phyloP scores from a whole-genome alignment of 2,888 invertebrate genomes.

The Polia nebulosa region DNA sequence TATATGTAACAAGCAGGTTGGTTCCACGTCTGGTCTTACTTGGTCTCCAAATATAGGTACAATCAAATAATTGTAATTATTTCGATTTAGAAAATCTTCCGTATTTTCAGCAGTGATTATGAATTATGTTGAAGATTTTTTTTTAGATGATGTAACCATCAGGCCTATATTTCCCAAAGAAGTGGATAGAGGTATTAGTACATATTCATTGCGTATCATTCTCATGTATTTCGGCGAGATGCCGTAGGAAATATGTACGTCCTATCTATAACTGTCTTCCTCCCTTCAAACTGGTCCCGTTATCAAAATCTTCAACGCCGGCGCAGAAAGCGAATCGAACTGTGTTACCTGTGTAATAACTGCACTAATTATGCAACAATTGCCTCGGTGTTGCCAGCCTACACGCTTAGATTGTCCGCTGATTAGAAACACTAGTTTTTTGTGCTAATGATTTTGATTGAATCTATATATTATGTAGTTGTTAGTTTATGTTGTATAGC shows the following conservation, averaged over 20 bases:
- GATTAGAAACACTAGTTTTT: conserved; percentile 61
- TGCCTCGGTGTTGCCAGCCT: conserved; percentile 56
- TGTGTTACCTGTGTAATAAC: conserved; percentile 48
- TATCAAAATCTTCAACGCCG: conserved; percentile 48
- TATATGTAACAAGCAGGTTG: too few relatives aligned
- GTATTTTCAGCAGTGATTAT: too few relatives aligned
- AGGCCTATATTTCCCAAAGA: too few relatives aligned
- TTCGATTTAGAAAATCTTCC: too few relatives aligned
- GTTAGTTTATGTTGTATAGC: conserved; percentile 40
- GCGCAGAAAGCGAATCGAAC: conserved; percentile 57
- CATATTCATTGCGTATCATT: not conserved
- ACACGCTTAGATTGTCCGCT: conserved; percentile 55
- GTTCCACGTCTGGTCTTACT: too few relatives aligned
- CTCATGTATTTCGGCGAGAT: not conserved
- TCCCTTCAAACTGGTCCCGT: conserved; percentile 32
- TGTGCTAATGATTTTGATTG: conserved; percentile 58
- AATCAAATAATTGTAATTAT: too few relatives aligned
- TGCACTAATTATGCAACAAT: conserved; percentile 54
- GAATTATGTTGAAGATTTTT: too few relatives aligned
- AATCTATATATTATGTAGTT: conserved; percentile 57
- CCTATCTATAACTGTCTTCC: not conserved
- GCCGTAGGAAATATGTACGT: not conserved
- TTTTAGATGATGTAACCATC: too few relatives aligned
- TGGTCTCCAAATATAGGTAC: too few relatives aligned
- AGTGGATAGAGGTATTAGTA: not conserved